phyloP scores from a whole-genome alignment of 1,140 invertebrate genomes.

The Planococcus citri region DNA sequence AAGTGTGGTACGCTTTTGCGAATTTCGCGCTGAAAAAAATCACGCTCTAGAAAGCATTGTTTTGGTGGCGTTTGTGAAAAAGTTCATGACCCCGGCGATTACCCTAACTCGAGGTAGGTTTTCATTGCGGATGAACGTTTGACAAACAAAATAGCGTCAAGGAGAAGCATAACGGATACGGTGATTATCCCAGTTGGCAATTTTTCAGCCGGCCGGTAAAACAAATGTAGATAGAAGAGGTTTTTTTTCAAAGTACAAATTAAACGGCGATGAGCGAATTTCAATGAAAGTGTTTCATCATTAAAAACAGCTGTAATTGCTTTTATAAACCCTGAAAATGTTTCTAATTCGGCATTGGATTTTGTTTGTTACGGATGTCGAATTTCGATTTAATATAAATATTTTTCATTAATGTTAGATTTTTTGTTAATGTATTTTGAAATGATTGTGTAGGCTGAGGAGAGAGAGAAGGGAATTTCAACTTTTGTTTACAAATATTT shows the following conservation, averaged over 20 bases:
- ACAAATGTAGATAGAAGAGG: neutral
- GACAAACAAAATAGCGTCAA: neutral
- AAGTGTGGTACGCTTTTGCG: neutral
- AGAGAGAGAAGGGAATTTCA: no score
- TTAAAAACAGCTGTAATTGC: no score
- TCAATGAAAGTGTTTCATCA: neutral
- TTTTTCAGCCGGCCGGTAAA: neutral
- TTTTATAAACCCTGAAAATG: no score
- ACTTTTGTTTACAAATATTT: no score
- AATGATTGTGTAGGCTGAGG: no score
- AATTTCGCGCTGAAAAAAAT: neutral
- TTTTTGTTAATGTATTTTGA: no score
- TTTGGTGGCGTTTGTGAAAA: neutral
- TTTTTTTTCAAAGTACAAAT: neutral
- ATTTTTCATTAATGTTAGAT: no score
- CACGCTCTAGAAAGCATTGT: neutral
- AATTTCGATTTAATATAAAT: no score
- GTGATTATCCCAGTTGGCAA: neutral
- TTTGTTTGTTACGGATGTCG: no score
- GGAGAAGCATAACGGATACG: neutral
- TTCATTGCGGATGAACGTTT: neutral
- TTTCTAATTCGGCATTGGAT: no score
- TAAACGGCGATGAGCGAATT: neutral
- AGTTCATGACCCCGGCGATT: neutral
- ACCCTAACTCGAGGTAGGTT: neutral